Percentiles rank a stretch among this genome's conserved stretches.
Evolutionary conservation across 2,113 vertebrate genomes (phyloP).

Genomic region (Pygoscelis adeliae): DNA sequence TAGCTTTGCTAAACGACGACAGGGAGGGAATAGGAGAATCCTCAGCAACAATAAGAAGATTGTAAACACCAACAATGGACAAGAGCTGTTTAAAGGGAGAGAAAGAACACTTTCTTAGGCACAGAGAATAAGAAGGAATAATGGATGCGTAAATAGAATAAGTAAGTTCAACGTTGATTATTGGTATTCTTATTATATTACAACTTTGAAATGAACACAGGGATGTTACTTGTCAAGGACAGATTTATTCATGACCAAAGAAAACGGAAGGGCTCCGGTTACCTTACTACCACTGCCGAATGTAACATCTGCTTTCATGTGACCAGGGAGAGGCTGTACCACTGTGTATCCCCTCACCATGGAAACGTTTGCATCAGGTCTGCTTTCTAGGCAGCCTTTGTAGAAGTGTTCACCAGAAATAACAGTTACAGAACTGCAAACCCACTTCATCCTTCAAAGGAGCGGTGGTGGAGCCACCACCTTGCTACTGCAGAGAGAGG

Average conservation of each 20-base stretch:
- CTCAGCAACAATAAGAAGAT: slow-evolving; percentile 12
- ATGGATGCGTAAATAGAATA: neutral
- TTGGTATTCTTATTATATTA: neutral
- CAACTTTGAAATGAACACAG: neutral
- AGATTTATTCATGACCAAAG: neutral
- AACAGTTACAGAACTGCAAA: neutral
- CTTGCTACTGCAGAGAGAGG: neutral
- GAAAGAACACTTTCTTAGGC: neutral
- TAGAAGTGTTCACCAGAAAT: neutral
- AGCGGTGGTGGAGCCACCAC: neutral
- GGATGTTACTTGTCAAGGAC: neutral
- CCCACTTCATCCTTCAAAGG: neutral
- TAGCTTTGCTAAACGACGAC: slow-evolving; percentile 28
- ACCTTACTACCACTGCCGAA: neutral
- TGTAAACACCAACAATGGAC: slow-evolving; percentile 24
- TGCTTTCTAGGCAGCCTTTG: neutral
- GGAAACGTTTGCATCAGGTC: neutral
- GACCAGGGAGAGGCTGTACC: neutral
- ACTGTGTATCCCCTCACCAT: neutral
- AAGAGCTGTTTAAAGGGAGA: slow-evolving; percentile 25
- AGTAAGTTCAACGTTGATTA: neutral
- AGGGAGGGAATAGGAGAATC: neutral
- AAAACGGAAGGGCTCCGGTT: neutral
- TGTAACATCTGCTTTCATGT: neutral
- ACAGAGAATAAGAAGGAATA: neutral